phyloP scores from a whole-genome alignment of 2,113 vertebrate species.

The Ramphastos sulfuratus region DNA sequence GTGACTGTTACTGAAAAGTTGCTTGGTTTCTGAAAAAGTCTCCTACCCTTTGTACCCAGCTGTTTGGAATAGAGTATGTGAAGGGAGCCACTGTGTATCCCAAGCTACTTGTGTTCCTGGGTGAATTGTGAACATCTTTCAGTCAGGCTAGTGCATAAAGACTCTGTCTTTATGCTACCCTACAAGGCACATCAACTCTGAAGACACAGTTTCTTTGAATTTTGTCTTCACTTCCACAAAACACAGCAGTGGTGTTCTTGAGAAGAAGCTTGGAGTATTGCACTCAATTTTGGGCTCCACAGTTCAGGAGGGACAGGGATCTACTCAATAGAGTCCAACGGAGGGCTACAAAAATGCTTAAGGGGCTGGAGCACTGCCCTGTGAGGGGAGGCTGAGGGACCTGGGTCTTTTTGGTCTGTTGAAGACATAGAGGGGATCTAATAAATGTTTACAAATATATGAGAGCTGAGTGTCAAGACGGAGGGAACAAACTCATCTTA shows the following conservation, averaged over 20 bases:
- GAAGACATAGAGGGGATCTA: too few relatives aligned
- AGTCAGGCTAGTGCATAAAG: neutral
- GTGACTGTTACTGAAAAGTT: neutral
- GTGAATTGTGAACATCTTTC: neutral
- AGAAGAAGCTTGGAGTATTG: neutral
- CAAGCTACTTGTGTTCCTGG: neutral
- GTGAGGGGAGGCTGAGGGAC: too few relatives aligned
- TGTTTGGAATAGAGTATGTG: accelerated
- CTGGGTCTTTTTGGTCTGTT: too few relatives aligned
- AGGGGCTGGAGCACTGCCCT: too few relatives aligned
- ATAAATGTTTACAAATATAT: too few relatives aligned
- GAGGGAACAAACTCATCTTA: too few relatives aligned
- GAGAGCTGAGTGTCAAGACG: too few relatives aligned
- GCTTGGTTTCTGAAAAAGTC: neutral
- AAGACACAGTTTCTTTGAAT: neutral
- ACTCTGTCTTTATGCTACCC: neutral
- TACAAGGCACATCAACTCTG: neutral
- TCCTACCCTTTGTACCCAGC: neutral
- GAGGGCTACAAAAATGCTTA: too few relatives aligned
- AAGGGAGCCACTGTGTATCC: neutral
- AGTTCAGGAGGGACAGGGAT: too few relatives aligned
- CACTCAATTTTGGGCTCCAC: too few relatives aligned
- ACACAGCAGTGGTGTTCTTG: neutral
- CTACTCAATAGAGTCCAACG: too few relatives aligned
- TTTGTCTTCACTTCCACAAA: neutral